Percentiles rank a stretch among this genome's conserved stretches.
phyloP scores from a whole-genome alignment of 2,888 invertebrate species.

The Empis stercorea region DNA sequence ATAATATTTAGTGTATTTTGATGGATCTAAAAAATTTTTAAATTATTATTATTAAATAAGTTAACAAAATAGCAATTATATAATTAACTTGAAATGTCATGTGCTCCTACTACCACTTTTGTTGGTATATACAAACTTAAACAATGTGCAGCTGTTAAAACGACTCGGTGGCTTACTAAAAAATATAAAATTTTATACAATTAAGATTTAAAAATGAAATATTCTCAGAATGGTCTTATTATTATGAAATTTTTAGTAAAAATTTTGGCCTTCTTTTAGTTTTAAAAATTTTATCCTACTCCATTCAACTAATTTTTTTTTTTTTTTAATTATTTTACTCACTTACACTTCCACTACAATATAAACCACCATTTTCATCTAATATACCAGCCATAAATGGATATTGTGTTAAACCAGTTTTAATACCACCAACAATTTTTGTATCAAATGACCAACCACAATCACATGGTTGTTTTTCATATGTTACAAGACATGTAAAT shows the following conservation, averaged over 20 bases:
- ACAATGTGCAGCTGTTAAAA: constrained; percentile 43
- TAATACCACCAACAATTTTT: constrained; percentile 43
- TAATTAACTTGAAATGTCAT: constrained; percentile 36
- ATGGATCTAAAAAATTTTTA: background rate
- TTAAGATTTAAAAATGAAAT: too few relatives aligned
- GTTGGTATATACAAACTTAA: constrained; percentile 18
- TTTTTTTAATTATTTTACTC: constrained; percentile 4
- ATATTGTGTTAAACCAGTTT: constrained; percentile 43
- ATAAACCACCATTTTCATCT: constrained; percentile 25
- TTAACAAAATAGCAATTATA: background rate
- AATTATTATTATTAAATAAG: background rate
- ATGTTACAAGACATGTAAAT: constrained; percentile 26
- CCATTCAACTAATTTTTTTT: too few relatives aligned
- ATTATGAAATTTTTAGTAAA: too few relatives aligned
- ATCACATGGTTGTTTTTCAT: constrained; percentile 21
- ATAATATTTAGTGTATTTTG: background rate
- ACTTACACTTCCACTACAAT: constrained; percentile 40
- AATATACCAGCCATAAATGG: constrained; percentile 45
- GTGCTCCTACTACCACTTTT: constrained; percentile 39
- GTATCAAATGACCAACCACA: constrained; percentile 32
- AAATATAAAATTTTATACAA: background rate
- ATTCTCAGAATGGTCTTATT: too few relatives aligned
- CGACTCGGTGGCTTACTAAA: constrained; percentile 32
- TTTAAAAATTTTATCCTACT: too few relatives aligned
- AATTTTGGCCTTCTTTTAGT: constrained; percentile 9